Base-by-base conservation (phyloP, 2,888 invertebrate species). In the Papilio elwesi region DNA sequence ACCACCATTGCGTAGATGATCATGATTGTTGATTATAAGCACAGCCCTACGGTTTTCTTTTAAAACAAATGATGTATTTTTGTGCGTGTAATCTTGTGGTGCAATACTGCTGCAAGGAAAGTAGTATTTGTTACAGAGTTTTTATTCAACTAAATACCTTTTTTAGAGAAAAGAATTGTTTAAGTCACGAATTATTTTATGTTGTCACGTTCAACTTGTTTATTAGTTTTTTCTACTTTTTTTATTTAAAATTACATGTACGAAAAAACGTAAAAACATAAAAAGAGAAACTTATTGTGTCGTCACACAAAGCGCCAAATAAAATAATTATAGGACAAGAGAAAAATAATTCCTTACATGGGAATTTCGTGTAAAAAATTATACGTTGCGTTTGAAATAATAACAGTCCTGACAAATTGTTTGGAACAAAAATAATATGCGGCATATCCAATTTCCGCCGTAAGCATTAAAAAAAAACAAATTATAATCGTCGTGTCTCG, bases 11-110 rank as follows among this genome's bases (percentile, higher is more conserved):
- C 72, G 74, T 13, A 77, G 48, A 26, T 47, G 51, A 10, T 9
- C 0, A 10, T 77, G 72, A 43, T 48, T 68, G 16, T 87, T 84
- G 15, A 87, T 77, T 15, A 81, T 81, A 26, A 88, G 47, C 47
- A 81, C 75, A 43, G 80, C 49, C 75, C 75, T 81, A 26, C 78
- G 76, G 71, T 75, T 78, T 5, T 66, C 63, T 26, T 55, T 73
- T 0, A 71, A 62, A 38, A 71, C 13, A 13, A 65, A 65, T n/a
- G 73, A 65, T 12, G 51, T 59, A 63, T 69, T 72, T 71, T 59
- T 59, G n/a, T 10, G n/a, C 13, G 70, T 71, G 38, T 38, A 13
- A 15, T 67, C 15, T 38, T 52, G 52, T 15, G 15, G n/a, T 43
- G n/a, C 26, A 38, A 10, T 36, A 15, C 53, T 53, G 38, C 53